Base-by-base conservation (phyloP, 2,888 invertebrate genomes). In the Schrankia costaestrigalis region DNA sequence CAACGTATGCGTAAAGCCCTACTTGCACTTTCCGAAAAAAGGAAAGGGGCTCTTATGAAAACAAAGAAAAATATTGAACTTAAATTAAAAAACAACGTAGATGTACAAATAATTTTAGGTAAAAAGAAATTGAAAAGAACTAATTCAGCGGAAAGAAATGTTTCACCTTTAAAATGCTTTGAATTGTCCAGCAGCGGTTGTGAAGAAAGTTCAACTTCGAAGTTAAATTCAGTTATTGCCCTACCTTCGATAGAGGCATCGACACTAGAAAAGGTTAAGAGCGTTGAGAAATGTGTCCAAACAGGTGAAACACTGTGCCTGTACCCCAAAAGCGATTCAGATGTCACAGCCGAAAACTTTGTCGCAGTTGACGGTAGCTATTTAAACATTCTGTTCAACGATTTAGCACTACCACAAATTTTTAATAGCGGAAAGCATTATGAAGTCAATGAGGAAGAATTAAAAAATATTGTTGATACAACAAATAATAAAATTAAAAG, bases 1-100 rank as follows among this genome's bases (percentile, higher is more conserved):
- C 89, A 90, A 58, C 85, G 90, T 57, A 87, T 87, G 82, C 75
- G 85, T 3, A 85, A 82, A 51, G 81, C 85, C 3, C 55, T 87
- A 9, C 62, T 87, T 14, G 67, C 83, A 2, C 69, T 84, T 28
- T 83, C 85, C 1, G 85, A 87, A 19, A 82, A 78, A 43, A 70
- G 87, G 0, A 85, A 85, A 64, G 56, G 74, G 3, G 82, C 79
- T 12, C 78, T 87, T 28, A 75, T 85, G 70, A 84, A 79, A 56
- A 86, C 86, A 0, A 86, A 84, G 47, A 84, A 77, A 42, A 84
- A 78, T 36, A 78, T 87, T 35, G 85, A 87, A 52, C 52, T 83
- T 21, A 83, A 80, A 52, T 53, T 85, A 5, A 76, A 63, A 21
- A 80, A 72, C 31, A 78, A 74, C 35, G 75, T 82, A 1, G 69